These are phyloP conservation scores for Torymus texanus DNA, from an alignment of 2,888 invertebrate genomes.

Conservation along the genomic window DNA sequence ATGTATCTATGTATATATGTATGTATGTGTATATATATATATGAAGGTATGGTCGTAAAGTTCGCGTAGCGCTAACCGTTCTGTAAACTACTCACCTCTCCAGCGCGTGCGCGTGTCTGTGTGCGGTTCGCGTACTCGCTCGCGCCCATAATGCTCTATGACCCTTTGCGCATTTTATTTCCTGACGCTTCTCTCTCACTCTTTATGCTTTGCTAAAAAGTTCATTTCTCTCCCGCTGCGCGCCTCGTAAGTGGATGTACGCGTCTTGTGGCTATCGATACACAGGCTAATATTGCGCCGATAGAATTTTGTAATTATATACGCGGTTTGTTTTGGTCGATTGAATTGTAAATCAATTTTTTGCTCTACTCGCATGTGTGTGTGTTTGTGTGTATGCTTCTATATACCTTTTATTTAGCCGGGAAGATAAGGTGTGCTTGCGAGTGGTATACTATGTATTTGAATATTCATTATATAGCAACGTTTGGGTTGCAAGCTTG, in stretches of 20 bases:
- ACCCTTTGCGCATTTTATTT: constrained; percentile 44
- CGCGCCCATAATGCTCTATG: constrained; percentile 18
- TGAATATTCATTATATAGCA: no score
- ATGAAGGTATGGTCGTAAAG: constrained; percentile 25
- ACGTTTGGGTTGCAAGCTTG: no score
- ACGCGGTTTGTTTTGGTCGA: background rate
- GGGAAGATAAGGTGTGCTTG: no score
- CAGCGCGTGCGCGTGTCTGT: background rate
- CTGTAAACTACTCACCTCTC: constrained; percentile 38
- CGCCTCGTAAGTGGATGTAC: constrained; percentile 20
- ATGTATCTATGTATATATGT: background rate
- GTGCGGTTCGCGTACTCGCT: no score
- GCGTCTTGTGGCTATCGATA: background rate
- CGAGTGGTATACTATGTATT: no score
- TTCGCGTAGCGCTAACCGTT: constrained; percentile 37
- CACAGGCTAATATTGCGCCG: constrained; percentile 5
- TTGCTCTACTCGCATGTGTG: no score
- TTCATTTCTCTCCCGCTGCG: constrained; percentile 4
- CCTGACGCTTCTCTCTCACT: constrained; percentile 13
- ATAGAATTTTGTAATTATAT: background rate
- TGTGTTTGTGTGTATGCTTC: no score
- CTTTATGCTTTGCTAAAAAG: constrained; percentile 17
- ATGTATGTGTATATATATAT: background rate
- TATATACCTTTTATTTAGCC: no score
- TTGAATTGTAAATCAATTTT: constrained; percentile 19